Percentiles rank a stretch among this genome's conserved stretches.
These are phyloP conservation scores for Lordiphosa clarofinis DNA, from an alignment of 1,140 invertebrate species.

Conservation along the genomic window DNA sequence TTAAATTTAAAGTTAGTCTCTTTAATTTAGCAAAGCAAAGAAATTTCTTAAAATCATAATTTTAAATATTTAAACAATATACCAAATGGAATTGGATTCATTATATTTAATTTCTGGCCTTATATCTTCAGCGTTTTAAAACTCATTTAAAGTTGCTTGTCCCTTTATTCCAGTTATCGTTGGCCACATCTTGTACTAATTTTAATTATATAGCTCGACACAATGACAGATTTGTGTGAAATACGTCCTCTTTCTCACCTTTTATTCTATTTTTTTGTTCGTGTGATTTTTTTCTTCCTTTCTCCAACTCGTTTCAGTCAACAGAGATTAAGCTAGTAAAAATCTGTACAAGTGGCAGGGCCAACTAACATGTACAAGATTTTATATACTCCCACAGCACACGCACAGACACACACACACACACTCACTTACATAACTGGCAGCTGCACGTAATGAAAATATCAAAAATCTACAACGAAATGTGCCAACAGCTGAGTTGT, in stretches of 20 bases:
- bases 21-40: too few species aligned
- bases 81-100: too few species aligned
- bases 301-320: too few species aligned
- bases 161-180: too few species aligned
- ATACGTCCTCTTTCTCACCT: background rate
- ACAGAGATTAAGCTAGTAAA: slow-evolving; percentile 64
- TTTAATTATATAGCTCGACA: slow-evolving; percentile 29
- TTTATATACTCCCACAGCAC: slow-evolving; percentile 45
- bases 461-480: slow-evolving; percentile 72
- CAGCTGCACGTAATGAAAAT: slow-evolving; percentile 75
- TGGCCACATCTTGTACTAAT: slow-evolving; percentile 23
- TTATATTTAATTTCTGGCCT: too few species aligned
- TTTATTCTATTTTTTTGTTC: slow-evolving; percentile 9
- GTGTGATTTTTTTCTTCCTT: too few species aligned
- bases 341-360: slow-evolving; percentile 37
- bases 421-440: slow-evolving; percentile 43
- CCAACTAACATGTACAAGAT: slow-evolving; percentile 50
- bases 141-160: too few species aligned
- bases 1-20: too few species aligned
- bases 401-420: slow-evolving; percentile 1
- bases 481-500: slow-evolving; percentile 50
- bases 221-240: slow-evolving; percentile 2
- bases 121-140: too few species aligned
- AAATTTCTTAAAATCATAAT: too few species aligned
- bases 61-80: too few species aligned